phyloP scores from a whole-genome alignment of 2,888 invertebrate species.

The Lasioglossum lativentre region DNA sequence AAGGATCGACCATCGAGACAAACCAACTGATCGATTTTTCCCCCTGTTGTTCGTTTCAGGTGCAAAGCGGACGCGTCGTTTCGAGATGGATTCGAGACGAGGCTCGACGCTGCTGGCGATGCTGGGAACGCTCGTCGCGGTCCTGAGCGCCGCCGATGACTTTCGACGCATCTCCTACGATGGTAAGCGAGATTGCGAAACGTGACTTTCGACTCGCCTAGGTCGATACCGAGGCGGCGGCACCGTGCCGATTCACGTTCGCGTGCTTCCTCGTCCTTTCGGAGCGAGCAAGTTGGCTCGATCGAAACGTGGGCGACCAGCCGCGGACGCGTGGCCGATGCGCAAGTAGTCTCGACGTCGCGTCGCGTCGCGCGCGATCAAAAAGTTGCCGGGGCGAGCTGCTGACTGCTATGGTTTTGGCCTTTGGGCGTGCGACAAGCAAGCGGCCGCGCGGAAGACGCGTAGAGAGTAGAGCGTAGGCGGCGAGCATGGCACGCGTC shows the following conservation, averaged over 20 bases:
- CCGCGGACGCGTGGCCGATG: constrained; percentile 37
- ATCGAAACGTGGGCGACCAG: constrained; percentile 23
- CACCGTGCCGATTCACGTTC: not conserved
- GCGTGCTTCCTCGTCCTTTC: constrained; percentile 11
- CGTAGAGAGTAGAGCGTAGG: constrained; percentile 55
- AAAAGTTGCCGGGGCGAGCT: not conserved
- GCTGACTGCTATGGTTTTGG: not conserved
- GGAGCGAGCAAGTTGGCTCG: not conserved
- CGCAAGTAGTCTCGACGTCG: not conserved
- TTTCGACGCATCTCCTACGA: constrained; percentile 81
- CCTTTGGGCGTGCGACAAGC: constrained; percentile 1
- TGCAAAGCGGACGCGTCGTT: not conserved
- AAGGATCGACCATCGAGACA: too few relatives aligned
- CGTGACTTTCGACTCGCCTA: not conserved
- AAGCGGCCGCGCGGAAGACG: not conserved
- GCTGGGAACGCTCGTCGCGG: constrained; percentile 62
- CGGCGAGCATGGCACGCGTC: constrained; percentile 64
- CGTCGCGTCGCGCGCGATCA: not conserved
- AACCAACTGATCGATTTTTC: too few relatives aligned
- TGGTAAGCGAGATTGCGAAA: constrained; percentile 65
- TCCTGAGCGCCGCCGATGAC: constrained; percentile 71
- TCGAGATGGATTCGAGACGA: constrained; percentile 42
- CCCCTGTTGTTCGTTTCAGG: constrained; percentile 13
- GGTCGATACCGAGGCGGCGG: too few relatives aligned
- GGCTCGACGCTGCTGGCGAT: constrained; percentile 62